Base-by-base conservation (phyloP, 2,113 vertebrate genomes). In the Sterrhoptilus dennistouni region DNA sequence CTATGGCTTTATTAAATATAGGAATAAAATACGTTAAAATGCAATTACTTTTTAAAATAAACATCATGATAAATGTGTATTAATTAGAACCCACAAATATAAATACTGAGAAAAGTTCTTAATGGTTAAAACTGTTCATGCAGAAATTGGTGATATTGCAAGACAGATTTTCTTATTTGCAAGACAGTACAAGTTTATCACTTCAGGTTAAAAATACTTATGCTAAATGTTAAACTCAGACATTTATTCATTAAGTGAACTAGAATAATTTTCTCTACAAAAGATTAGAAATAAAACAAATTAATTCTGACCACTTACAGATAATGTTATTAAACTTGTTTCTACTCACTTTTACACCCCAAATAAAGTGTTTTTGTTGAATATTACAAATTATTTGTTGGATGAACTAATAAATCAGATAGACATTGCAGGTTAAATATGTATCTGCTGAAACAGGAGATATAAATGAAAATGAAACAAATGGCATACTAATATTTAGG, bases 231-330 rank as follows among this genome's bases (percentile, higher is more conserved):
- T 86, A 79, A 96, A 88, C 45, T 90, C 42, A 78, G 84, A 84
- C 42, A 64, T 84, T 91, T 95, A 77, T 84, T 95, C 76, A 92
- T 83, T 96, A 96, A 78, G 29, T 69, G 40, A 83, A 49, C 29
- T 72, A 88, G 93, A 83, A 87, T 60, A 75, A 82, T 80, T 92
- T 95, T 81, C 19, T 65, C 60, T 85, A 77, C 57, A 94, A 94
- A 96, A 96, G 29, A 75, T 65, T 54, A 96, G 44, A 91, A 90
- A 79, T 64, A 94, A 97, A 96, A 95, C 8, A 49, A 94, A 75
- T 76, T 95, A 42, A 38, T 35, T 88, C 49, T 56, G 28, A 90
- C 81, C 86, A 92, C 24, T 38, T 86, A 81, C 3, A 78, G 22
- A 61, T 65, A 24, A 29, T 11, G 71, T 80, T 94, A 88, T 90